Conservation (phyloP, 1,140 invertebrate genomes). For the Branchinecta lindahli region DNA sequence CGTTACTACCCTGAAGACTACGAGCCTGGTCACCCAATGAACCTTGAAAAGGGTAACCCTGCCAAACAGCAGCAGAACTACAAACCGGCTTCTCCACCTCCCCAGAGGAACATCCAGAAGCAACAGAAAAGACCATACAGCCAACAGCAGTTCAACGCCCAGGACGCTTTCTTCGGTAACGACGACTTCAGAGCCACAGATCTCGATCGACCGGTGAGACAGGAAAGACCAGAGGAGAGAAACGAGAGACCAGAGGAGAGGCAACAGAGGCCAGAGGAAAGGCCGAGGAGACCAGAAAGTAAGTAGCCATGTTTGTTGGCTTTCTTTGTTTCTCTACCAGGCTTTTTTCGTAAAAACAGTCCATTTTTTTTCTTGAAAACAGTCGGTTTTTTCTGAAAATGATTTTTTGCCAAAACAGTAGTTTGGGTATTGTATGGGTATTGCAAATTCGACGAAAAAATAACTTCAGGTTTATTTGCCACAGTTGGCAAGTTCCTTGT, state of each 20-base stretch:
- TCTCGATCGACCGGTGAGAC: background rate
- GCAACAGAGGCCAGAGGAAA: background rate
- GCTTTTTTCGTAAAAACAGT: no score
- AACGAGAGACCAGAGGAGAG: background rate
- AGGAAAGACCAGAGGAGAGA: background rate
- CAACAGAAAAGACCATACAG: no score
- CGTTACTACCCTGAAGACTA: constrained; percentile 36
- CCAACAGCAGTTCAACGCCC: background rate
- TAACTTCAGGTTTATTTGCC: no score
- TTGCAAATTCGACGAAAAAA: no score
- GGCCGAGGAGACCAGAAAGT: background rate
- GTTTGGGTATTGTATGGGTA: no score
- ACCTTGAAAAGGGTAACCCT: background rate
- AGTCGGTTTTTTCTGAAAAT: no score
- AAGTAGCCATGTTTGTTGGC: no score
- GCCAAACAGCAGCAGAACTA: background rate
- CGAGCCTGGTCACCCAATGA: constrained; percentile 15
- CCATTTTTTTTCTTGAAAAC: no score
- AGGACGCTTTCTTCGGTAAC: background rate
- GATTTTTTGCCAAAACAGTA: no score
- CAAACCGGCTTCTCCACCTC: background rate
- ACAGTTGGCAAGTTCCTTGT: no score
- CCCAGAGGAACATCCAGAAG: background rate
- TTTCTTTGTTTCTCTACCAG: no score
- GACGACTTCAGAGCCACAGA: background rate